These are phyloP conservation scores for Drosophila sechellia DNA, from an alignment of 1,140 invertebrate genomes.

Conservation along the genomic window DNA sequence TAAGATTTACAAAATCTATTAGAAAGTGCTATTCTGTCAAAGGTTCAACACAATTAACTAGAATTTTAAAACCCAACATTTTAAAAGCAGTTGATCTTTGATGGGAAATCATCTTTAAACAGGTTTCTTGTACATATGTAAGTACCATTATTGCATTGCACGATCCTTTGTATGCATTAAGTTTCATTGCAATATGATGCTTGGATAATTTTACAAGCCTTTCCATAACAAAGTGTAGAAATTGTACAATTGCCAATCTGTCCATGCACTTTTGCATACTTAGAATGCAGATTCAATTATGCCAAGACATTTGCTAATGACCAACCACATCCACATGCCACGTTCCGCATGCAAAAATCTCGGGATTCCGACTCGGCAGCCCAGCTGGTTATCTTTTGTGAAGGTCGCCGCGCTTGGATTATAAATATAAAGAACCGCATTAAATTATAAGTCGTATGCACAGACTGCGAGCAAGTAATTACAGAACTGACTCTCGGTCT, in stretches of 20 bases:
- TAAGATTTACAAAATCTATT: too few relatives aligned
- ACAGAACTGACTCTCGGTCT: slow-evolving; percentile 23
- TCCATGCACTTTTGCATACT: background rate
- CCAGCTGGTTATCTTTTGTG: slow-evolving; percentile 39
- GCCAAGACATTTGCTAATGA: slow-evolving; percentile 28
- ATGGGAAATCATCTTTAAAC: too few relatives aligned
- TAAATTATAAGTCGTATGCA: slow-evolving; percentile 57
- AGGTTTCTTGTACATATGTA: too few relatives aligned
- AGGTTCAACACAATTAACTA: too few relatives aligned
- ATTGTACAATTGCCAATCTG: background rate
- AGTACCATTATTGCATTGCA: too few relatives aligned
- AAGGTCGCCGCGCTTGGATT: slow-evolving; percentile 65
- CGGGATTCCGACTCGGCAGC: slow-evolving; percentile 1
- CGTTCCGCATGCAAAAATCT: slow-evolving; percentile 1
- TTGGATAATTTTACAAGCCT: too few relatives aligned
- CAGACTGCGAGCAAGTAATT: slow-evolving; percentile 37
- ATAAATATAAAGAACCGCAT: slow-evolving; percentile 63
- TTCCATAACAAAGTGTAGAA: too few relatives aligned
- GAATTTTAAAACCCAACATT: too few relatives aligned
- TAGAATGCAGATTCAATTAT: slow-evolving; percentile 33
- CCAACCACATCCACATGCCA: background rate
- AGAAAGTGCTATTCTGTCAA: too few relatives aligned
- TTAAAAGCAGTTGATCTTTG: too few relatives aligned
- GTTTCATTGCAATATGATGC: too few relatives aligned
- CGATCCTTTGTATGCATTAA: too few relatives aligned